Percentiles rank a stretch among this genome's conserved stretches.
phyloP scores from a whole-genome alignment of 1,140 invertebrate species.

The Drosophila paulistorum region DNA sequence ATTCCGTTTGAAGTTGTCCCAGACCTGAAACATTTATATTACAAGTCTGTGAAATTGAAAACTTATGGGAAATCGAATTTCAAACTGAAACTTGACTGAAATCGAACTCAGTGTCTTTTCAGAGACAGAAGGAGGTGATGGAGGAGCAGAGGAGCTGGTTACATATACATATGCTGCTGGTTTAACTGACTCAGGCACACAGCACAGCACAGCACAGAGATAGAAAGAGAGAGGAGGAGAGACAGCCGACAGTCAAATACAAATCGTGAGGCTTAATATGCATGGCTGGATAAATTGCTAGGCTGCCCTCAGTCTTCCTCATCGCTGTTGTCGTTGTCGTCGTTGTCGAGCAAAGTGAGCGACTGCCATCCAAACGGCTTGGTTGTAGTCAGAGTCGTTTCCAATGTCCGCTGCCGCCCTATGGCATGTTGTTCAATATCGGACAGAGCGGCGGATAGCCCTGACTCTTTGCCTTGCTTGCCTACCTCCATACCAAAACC shows the following conservation, averaged over 20 bases:
- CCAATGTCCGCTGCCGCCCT: constrained; percentile 3
- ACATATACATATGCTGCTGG: background rate
- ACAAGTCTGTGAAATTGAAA: constrained; percentile 57
- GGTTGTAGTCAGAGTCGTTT: constrained; percentile 9
- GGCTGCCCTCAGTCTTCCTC: constrained; percentile 60
- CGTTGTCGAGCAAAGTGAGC: constrained; percentile 30
- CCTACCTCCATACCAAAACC: background rate
- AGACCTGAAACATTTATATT: background rate
- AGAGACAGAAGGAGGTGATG: constrained; percentile 29
- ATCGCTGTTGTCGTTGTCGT: constrained; percentile 35
- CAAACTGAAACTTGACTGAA: constrained; percentile 65
- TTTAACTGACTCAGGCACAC: background rate
- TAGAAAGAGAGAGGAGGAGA: constrained; percentile 40
- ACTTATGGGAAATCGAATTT: constrained; percentile 72
- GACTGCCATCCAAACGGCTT: constrained; percentile 6
- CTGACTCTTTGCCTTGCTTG: background rate
- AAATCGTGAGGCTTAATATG: constrained; percentile 81
- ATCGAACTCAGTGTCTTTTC: constrained; percentile 56
- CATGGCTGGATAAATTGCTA: constrained; percentile 80
- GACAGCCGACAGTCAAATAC: constrained; percentile 67
- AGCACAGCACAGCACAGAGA: background rate
- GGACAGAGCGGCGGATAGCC: background rate
- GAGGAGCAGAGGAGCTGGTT: constrained; percentile 10
- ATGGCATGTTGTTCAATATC: constrained; percentile 12
- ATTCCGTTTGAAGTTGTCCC: background rate